Base-by-base conservation (phyloP, 2,113 vertebrate genomes). In the Spheniscus mendiculus region DNA sequence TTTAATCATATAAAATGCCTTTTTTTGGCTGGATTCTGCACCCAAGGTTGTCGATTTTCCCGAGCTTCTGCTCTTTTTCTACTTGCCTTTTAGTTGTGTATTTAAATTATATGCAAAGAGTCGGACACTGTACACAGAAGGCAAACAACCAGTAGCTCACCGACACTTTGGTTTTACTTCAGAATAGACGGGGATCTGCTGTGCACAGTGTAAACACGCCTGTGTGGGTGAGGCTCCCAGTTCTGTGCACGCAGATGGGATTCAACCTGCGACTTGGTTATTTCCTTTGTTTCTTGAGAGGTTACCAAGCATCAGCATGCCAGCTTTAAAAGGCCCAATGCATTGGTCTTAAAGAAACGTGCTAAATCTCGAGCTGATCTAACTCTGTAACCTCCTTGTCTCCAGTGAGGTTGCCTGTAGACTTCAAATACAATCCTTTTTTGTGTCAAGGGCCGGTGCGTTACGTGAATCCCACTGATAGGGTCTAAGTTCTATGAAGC, bases 121-220 rank as follows among this genome's bases (percentile, higher is more conserved):
- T 21, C 62, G 93, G 36, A 8, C 3, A 0, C 17, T 27, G 63
- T 7, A 25, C 45, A 8, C 58, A 25, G 34, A 30, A 47, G 56
- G 34, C 80, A 58, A 38, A 25, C 4, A n/a, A 10, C 7, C 20
- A 2, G 49, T 12, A 17, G 12, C 49, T 65, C 34, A 1, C 42
- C 53, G 56, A 0, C 4, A 1, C 20, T 17, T 34, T 1, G 19
- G 13, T 53, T 82, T 70, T 4, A 2, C 22, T 56, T 34, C 3
- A 2, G 82, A 45, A 15, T 15, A 27, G 25, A 2, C 0, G 1
- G 38, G 76, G 72, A 15, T 34, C 36, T 52, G 66, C 92, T 40
- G 50, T 38, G 74, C 44, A 7, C 27, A 2, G 45, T 3, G 69
- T 38, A 25, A 55, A 2, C 12, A 2, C 6, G 1, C 59, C 55